Percentiles rank a stretch among this genome's conserved stretches.
Conservation (phyloP, 1,140 invertebrate genomes). For the Dreissena rostriformis region DNA sequence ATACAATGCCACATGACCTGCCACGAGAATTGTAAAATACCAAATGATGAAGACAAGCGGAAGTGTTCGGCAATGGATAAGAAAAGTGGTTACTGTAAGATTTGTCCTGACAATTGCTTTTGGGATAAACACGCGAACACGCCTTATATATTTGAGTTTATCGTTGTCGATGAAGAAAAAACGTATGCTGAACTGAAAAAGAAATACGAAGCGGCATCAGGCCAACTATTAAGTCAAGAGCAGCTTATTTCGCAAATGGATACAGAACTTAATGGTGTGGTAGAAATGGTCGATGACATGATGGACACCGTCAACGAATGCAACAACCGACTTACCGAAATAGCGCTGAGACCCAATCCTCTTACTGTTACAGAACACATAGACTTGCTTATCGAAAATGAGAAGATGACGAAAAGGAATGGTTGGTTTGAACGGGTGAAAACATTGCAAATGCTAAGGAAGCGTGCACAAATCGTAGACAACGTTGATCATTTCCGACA, state of each 20-base stretch:
- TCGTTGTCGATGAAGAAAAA: background rate
- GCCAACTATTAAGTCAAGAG: constrained; percentile 6
- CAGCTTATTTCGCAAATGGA: background rate
- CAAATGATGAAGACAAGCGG: constrained; percentile 18
- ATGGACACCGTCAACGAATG: constrained; percentile 10
- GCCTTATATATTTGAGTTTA: background rate
- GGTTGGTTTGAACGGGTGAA: background rate
- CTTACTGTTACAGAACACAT: background rate
- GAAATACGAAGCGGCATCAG: background rate
- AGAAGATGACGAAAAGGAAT: background rate
- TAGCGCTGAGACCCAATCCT: constrained; percentile 9
- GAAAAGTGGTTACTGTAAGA: constrained; percentile 20
- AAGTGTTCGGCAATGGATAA: constrained; percentile 3
- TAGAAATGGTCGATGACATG: background rate
- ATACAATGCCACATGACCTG: constrained; percentile 50
- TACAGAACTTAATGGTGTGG: background rate
- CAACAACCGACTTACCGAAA: constrained; percentile 17
- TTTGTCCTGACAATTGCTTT: constrained; percentile 40
- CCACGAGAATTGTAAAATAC: constrained; percentile 11
- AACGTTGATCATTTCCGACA: background rate
- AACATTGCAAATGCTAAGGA: background rate
- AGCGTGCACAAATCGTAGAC: background rate
- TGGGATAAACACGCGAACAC: constrained; percentile 53
- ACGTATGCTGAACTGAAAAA: constrained; percentile 13
- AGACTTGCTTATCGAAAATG: constrained; percentile 9